Evolutionary conservation across 2,888 invertebrate species (phyloP), one percentile per base, ranked within the genome.

Genomic region (Sphinx pinastri): DNA sequence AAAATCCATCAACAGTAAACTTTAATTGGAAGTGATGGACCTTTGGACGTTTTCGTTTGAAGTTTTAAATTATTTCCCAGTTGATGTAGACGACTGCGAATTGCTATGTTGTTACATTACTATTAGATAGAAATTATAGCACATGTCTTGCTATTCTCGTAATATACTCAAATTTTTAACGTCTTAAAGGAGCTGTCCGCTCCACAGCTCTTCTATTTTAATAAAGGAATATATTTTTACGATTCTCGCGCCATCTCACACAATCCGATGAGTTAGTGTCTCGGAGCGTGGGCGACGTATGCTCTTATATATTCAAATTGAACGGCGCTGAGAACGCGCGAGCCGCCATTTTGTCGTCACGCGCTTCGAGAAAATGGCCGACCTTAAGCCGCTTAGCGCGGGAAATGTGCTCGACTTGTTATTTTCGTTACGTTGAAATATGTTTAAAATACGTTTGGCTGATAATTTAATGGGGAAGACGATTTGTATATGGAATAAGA

Each of bases 241-340:
- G 91, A 91, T 88, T 91, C 86, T 86, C 88, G 82, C 88, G 82
- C 91, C 92, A 91, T 92, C 92, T 89, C 89, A 84, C 88, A 84
- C 89, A 91, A 93, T 93, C 93, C 93, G 91, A 93, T 93, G 93
- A 93, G 91, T 93, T 91, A 93, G 87, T 88, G 90, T 88, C 88
- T 81, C 81, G 84, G 90, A 88, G 88, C 91, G 88, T 89, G 86
- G 86, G 91, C 88, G 92, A 93, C 93, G 93, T 93, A 93, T 93
- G 93, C 92, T 93, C 91, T 87, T 92, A 91, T 92, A 92, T 93
- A 93, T 93, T 93, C 93, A 93, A 93, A 93, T 93, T 92, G 91
- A 91, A 93, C 88, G 86, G 83, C 85, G 84, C 81, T 83, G 79
- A 79, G 83, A 85, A 84, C 84, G 78, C 84, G 88, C 88, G 86